A percentile compares a stretch with the other conserved stretches of the same genome.
Conservation (phyloP, 2,797 vertebrate genomes). For the Siniperca scherzeri region DNA sequence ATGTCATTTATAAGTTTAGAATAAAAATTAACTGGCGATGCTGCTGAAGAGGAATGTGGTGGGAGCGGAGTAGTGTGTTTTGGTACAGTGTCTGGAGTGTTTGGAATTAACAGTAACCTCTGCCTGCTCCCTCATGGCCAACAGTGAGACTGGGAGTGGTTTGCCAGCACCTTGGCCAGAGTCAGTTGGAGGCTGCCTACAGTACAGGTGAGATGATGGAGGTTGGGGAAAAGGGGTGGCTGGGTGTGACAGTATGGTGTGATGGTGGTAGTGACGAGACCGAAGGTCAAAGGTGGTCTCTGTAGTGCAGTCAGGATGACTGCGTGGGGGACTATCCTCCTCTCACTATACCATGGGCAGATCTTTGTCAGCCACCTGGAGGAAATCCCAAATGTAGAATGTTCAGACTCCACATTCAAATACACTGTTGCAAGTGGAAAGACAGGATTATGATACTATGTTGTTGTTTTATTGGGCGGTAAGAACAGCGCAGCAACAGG, state of each 20-base stretch:
- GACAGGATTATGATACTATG: background rate
- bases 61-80: constrained; percentile 70
- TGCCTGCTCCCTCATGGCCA: constrained; percentile 54
- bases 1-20: constrained; percentile 70
- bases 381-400: constrained; percentile 28
- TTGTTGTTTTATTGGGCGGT: background rate
- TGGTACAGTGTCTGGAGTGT: constrained; percentile 73
- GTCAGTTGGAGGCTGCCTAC: constrained; percentile 53
- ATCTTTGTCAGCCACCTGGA: constrained; percentile 80
- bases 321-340: constrained; percentile 51
- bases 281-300: constrained; percentile 67
- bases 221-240: constrained; percentile 38
- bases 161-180: constrained; percentile 32
- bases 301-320: constrained; percentile 71
- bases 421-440: background rate
- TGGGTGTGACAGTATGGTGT: constrained; percentile 66
- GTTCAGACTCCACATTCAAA: constrained; percentile 25
- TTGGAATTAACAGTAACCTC: constrained; percentile 66
- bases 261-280: constrained; percentile 69
- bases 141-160: constrained; percentile 45
- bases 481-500: background rate
- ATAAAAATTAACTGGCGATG: constrained; percentile 71
- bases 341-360: constrained; percentile 77
- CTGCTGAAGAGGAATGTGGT: constrained; percentile 82
- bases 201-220: constrained; percentile 62